Evolutionary conservation across 2,113 vertebrate genomes (phyloP).

Genomic region (Seriola aureovittata): DNA sequence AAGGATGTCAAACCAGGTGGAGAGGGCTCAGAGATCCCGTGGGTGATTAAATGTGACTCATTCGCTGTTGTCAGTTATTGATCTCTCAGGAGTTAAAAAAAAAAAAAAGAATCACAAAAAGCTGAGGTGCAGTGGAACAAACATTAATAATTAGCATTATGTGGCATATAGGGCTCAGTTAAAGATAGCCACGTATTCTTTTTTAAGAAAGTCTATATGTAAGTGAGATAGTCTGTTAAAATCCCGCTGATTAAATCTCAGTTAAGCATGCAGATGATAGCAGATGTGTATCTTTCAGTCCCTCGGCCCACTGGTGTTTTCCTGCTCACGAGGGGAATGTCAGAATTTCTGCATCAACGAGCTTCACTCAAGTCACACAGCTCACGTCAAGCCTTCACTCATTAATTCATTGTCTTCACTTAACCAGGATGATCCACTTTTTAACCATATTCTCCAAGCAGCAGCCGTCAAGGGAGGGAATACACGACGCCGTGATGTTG

Average conservation of each 20-base stretch:
- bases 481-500: neutral
- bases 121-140: neutral
- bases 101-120: neutral
- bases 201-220: neutral
- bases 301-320: constrained; percentile 7
- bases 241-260: constrained; percentile 35
- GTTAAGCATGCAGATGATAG: constrained; percentile 18
- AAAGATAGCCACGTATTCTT: neutral
- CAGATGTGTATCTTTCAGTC: constrained; percentile 35
- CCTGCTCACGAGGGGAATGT: neutral
- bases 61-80: constrained; percentile 42
- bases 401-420: constrained; percentile 49
- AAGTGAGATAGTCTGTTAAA: neutral
- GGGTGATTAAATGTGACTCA: constrained; percentile 52
- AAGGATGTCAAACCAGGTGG: constrained; percentile 47
- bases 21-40: constrained; percentile 22
- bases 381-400: constrained; percentile 25
- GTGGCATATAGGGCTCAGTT: neutral
- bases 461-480: constrained; percentile 9
- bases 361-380: constrained; percentile 1
- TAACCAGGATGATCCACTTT: constrained; percentile 40
- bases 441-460: constrained; percentile 24
- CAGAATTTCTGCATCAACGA: constrained; percentile 14
- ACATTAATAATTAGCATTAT: neutral
- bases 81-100: constrained; percentile 5